Conservation (phyloP, 1,140 invertebrate genomes). For the Branchinecta lindahli region DNA sequence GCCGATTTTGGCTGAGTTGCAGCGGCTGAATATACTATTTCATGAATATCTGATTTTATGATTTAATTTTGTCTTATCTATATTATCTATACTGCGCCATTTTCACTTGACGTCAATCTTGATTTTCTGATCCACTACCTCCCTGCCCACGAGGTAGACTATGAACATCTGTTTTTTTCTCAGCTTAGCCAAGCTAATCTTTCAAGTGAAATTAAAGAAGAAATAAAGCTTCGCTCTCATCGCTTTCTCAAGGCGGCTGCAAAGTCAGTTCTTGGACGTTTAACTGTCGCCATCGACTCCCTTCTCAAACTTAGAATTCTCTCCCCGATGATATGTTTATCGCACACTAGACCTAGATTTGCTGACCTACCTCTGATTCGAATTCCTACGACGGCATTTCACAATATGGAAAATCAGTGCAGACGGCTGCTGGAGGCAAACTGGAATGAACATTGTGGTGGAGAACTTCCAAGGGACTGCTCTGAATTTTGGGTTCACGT, state of each 20-base stretch:
- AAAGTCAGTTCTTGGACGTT: conserved; percentile 4
- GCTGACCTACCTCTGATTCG: conserved; percentile 4
- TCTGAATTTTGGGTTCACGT: not conserved
- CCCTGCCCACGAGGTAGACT: not conserved
- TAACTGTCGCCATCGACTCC: not conserved
- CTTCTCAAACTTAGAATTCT: not conserved
- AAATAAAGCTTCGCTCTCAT: conserved; percentile 6
- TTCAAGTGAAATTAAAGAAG: conserved; percentile 5
- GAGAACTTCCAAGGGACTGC: conserved; percentile 4
- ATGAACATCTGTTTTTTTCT: conserved; percentile 1
- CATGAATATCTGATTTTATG: no score
- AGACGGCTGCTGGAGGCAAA: not conserved
- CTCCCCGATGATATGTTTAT: conserved; percentile 8
- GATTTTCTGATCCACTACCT: conserved; percentile 5
- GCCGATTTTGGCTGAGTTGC: no score
- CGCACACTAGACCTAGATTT: conserved; percentile 1
- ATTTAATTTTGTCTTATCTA: no score
- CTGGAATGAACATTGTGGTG: conserved; percentile 4
- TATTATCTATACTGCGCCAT: no score
- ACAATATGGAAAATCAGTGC: not conserved
- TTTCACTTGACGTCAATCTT: not conserved
- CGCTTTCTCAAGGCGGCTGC: not conserved
- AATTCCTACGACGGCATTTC: not conserved
- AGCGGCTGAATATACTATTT: no score
- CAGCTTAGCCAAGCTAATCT: not conserved